Base-by-base conservation (phyloP, 2,888 invertebrate species). In the Napeogenes inachia region DNA sequence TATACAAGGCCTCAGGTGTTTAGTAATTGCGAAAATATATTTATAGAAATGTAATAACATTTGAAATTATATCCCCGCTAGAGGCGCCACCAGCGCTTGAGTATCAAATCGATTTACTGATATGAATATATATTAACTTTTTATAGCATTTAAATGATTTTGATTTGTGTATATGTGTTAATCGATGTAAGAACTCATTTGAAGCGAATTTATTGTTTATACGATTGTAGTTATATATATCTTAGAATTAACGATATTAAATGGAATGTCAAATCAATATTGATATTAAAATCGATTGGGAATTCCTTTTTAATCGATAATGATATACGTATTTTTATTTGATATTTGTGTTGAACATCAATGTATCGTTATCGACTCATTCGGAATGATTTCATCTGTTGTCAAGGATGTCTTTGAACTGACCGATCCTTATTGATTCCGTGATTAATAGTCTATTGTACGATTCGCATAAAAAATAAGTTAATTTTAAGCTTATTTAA, bases 401-500 rank as follows among this genome's bases (percentile, higher is more conserved):
- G 67, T 66, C 70, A 68, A 67, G 68, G 68, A 21, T 63, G 47
- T 57, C 60, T 61, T 62, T 64, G 59, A 59, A 54, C 61, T 62
- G 65, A 45, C 59, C 67, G 67, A 57, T 58, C 63, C 55, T 63
- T 65, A 68, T 65, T 64, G 67, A 65, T 64, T 65, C 59, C 59
- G 47, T 68, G 65, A 68, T 68, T 67, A 68, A 65, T 62, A 59
- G 13, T 60, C 57, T 47, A 33, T 21, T 6, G 57, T 61, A 67
- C 45, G 21, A 63, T 57, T 61, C 50, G 64, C 64, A 68, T 46
- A 65, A 56, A 65, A 58, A 54, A 38, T 46, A 3, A 35, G 42
- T 42, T 35, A 35, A 5, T 35, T 6, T 4, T 35, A 35, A 21
- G 21, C 1, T 21, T 21, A 21, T 21, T 21, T 21, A 21, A 21